phyloP scores from a whole-genome alignment of 1,140 invertebrate species.

The Linepithema humile region DNA sequence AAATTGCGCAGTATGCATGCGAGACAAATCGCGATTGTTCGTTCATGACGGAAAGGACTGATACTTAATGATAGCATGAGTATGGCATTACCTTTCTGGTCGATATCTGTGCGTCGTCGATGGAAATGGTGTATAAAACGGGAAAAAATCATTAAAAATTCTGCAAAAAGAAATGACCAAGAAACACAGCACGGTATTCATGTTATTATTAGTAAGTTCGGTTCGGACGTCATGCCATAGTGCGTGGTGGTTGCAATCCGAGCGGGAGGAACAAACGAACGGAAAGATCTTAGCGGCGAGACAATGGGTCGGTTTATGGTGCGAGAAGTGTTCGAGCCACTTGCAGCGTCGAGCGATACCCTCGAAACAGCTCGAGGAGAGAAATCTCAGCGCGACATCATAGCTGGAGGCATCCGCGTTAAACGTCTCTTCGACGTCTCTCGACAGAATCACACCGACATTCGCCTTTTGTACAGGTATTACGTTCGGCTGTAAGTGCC shows the following conservation, averaged over 20 bases:
- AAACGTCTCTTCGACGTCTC: too few species aligned
- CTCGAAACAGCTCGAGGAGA: neutral
- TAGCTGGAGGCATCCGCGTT: neutral
- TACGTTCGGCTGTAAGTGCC: neutral
- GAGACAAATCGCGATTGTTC: conserved; percentile 1
- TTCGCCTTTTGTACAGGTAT: too few species aligned
- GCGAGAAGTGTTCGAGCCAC: conserved; percentile 22
- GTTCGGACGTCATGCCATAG: neutral
- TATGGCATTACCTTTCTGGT: conserved; percentile 78
- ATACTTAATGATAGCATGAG: conserved; percentile 68
- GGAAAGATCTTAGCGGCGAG: neutral
- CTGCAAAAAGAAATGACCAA: conserved; percentile 73
- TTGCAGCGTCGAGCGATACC: neutral
- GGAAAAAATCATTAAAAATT: conserved; percentile 76
- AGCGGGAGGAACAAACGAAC: neutral
- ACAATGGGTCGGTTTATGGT: conserved; percentile 20
- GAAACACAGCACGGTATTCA: conserved; percentile 60
- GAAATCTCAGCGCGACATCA: neutral
- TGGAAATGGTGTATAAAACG: conserved; percentile 72
- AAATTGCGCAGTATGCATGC: neutral
- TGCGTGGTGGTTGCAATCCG: conserved; percentile 8
- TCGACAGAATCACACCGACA: too few species aligned
- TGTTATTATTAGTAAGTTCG: conserved; percentile 15
- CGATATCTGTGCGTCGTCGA: conserved; percentile 77
- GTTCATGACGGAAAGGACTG: conserved; percentile 45